These are phyloP conservation scores for Psylliodes chrysocephalus DNA, from an alignment of 2,888 invertebrate genomes.

Conservation along the genomic window DNA sequence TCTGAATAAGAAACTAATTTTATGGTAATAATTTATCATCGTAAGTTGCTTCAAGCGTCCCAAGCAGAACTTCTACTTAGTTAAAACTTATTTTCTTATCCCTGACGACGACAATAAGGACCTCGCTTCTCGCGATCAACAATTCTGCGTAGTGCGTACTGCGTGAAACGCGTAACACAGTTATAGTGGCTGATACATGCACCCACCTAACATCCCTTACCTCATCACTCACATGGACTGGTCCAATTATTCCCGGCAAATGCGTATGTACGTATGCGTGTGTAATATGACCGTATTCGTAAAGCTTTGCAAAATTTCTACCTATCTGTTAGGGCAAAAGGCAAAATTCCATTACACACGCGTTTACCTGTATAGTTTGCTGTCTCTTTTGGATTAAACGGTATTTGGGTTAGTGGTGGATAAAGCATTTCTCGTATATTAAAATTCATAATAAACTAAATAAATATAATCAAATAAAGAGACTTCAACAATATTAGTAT, in stretches of 20 bases:
- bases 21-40: not conserved
- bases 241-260: conserved; percentile 44
- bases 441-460: too few species aligned
- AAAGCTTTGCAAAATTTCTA: conserved; percentile 33
- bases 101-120: not conserved
- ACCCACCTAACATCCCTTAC: conserved; percentile 41
- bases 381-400: too few species aligned
- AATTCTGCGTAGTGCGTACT: not conserved
- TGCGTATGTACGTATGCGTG: conserved; percentile 40
- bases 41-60: not conserved
- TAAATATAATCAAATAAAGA: too few species aligned
- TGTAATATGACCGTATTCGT: conserved; percentile 39
- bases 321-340: conserved; percentile 6
- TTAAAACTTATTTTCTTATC: not conserved
- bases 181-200: conserved; percentile 1
- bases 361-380: too few species aligned
- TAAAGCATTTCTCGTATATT: too few species aligned
- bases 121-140: not conserved
- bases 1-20: too few species aligned
- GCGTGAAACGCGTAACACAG: conserved; percentile 9
- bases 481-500: too few species aligned
- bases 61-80: not conserved
- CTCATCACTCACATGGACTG: conserved; percentile 42
- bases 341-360: too few species aligned
- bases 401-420: too few species aligned